Evolutionary conservation across 2,888 invertebrate genomes (phyloP), one percentile per base, ranked within the genome.

Genomic region (Scelioninae gen. 1): DNA sequence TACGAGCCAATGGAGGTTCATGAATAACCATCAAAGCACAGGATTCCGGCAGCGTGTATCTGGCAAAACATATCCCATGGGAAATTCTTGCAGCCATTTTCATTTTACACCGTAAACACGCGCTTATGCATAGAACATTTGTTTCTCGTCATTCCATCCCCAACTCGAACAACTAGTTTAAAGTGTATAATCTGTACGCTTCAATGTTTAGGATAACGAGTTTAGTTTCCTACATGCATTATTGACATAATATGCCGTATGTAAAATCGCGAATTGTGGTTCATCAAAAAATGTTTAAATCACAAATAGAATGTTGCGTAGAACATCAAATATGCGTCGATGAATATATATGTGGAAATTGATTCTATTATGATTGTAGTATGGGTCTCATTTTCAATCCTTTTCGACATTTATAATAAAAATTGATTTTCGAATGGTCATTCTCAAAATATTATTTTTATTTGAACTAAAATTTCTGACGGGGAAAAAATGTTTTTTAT

Each of bases 11-110:
- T 78, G 40, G 53, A 53, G 75, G 53, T 71, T 63, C 79, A 72
- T 63, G 72, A 80, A 80, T 63, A 72, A 63, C 53, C 79, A 77
- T 83, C 72, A 68, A 77, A 68, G 72, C 66, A 31, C 31, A 49
- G 66, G 31, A 65, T 75, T 60, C 51, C 32, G 34, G 60, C 34
- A 75, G 78, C 62, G 60, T 79, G 72, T 69, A 78, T 65, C 76
- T 55, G 65, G 49, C 47, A 56, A 56, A 83, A 83, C 69, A 60
- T 45, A 72, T 62, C 84, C 77, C 83, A 68, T 72, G 84, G 83
- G 84, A 84, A 84, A 84, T 84, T 84, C 75, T 80, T 78, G 71
- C 75, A 71, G 68, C 53, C 78, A 56, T 83, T 84, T 84, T 82
- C 68, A 72, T 78, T 81, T 58, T 63, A 63, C 72, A 77, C 80